A percentile compares a stretch with the other conserved stretches of the same genome.
Evolutionary conservation across 2,797 vertebrate genomes (phyloP).

Genomic region (Ispidina picta): DNA sequence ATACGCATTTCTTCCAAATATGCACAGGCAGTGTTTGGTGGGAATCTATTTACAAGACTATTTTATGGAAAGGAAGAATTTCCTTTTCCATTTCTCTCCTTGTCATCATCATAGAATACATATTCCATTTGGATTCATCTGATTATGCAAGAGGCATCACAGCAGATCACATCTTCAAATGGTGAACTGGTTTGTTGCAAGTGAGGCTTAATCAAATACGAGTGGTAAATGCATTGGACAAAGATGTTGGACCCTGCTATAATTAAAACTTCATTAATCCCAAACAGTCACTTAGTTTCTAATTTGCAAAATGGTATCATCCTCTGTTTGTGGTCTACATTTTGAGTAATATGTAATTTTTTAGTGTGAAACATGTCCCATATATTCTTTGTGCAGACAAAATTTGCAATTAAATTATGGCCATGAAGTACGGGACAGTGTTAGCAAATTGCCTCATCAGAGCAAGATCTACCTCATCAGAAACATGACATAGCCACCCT

Average conservation of each 20-base stretch:
- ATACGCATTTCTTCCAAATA: neutral
- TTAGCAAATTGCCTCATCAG: neutral
- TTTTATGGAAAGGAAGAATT: neutral
- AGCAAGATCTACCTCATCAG: neutral
- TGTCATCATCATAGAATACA: neutral
- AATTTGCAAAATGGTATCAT: neutral
- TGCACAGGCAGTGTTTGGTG: neutral
- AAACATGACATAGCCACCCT: neutral
- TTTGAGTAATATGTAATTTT: neutral
- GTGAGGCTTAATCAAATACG: neutral
- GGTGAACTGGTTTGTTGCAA: neutral
- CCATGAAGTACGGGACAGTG: neutral
- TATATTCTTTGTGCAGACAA: neutral
- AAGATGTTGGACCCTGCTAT: neutral
- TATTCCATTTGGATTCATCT: neutral
- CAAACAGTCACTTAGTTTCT: neutral
- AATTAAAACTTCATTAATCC: slow-evolving; percentile 34
- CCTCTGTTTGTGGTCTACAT: neutral
- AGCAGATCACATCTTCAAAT: neutral
- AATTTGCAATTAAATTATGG: neutral
- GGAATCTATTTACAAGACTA: neutral
- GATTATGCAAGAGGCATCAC: neutral
- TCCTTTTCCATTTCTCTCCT: neutral
- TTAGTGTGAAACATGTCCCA: neutral
- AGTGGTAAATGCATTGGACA: neutral